A percentile compares a stretch with the other conserved stretches of the same genome.
Conservation (phyloP, 2,888 invertebrate species). For the Tryphoninae sp. region DNA sequence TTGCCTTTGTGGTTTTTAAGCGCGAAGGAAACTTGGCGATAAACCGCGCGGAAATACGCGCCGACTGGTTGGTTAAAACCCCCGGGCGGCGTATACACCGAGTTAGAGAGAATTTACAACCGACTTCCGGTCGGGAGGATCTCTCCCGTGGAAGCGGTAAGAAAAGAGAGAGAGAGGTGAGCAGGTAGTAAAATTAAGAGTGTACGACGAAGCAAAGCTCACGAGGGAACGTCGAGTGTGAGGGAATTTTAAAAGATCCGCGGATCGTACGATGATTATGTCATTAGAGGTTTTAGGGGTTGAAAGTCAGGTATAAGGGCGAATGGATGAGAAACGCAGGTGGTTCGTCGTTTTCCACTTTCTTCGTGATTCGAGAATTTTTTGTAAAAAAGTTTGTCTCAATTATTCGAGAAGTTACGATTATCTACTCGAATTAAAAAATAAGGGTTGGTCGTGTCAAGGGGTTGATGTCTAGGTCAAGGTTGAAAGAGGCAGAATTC, state of each 20-base stretch:
- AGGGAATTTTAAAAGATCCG: slow-evolving; percentile 31
- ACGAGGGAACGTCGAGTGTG: not conserved
- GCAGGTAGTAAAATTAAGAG: slow-evolving; percentile 57
- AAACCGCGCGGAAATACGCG: slow-evolving; percentile 55
- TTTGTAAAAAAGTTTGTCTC: not conserved
- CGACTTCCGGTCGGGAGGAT: slow-evolving; percentile 67
- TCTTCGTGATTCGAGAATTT: too few relatives aligned
- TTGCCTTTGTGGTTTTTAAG: slow-evolving; percentile 51
- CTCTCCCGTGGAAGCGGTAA: slow-evolving; percentile 31
- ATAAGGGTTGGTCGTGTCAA: not conserved
- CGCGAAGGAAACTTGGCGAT: slow-evolving; percentile 58
- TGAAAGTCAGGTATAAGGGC: slow-evolving; percentile 13
- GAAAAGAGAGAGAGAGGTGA: not conserved
- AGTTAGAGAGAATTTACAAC: slow-evolving; percentile 67
- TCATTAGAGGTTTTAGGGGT: slow-evolving; percentile 45
- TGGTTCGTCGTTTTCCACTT: not conserved
- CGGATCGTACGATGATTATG: slow-evolving; percentile 54
- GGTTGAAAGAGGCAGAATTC: slow-evolving; percentile 34
- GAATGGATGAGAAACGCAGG: slow-evolving; percentile 17
- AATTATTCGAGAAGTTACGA: not conserved
- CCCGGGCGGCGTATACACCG: slow-evolving; percentile 38
- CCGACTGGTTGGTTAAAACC: slow-evolving; percentile 56
- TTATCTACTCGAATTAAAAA: not conserved
- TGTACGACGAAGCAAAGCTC: slow-evolving; percentile 23
- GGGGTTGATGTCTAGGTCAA: slow-evolving; percentile 20